A percentile compares a stretch with the other conserved stretches of the same genome.
Evolutionary conservation across 2,797 vertebrate species (phyloP).

Genomic region (Onychomys arenicola): DNA sequence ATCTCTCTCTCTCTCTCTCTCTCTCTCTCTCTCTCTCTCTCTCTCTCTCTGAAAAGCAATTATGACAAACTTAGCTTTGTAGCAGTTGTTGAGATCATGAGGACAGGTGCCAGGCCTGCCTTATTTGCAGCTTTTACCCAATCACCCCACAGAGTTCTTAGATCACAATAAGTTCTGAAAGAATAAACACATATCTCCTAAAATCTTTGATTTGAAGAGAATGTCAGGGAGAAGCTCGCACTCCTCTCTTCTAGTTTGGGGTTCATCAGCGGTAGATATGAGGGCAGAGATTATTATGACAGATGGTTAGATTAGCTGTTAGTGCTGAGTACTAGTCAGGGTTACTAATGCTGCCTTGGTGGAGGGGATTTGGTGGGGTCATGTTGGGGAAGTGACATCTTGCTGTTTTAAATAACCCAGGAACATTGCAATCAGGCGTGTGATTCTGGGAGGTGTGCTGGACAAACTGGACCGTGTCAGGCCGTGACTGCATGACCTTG

Average conservation of each 20-base stretch:
- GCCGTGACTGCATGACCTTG: background rate
- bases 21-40: too few relatives aligned
- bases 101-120: background rate
- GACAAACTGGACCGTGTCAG: background rate
- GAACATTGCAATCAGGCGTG: background rate
- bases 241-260: slow-evolving; percentile 39
- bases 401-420: background rate
- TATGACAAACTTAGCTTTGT: background rate
- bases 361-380: background rate
- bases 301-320: background rate
- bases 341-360: background rate
- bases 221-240: background rate
- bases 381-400: background rate
- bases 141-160: background rate
- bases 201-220: slow-evolving; percentile 2
- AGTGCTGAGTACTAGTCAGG: background rate
- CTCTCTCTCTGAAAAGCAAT: too few relatives aligned
- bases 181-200: background rate
- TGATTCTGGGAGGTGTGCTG: background rate
- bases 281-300: background rate
- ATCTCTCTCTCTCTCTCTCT: too few relatives aligned
- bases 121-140: background rate
- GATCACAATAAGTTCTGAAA: background rate
- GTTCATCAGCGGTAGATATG: background rate
- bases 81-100: background rate